Base-by-base conservation (phyloP, 2,888 invertebrate genomes). In the Xestia xanthographa region DNA sequence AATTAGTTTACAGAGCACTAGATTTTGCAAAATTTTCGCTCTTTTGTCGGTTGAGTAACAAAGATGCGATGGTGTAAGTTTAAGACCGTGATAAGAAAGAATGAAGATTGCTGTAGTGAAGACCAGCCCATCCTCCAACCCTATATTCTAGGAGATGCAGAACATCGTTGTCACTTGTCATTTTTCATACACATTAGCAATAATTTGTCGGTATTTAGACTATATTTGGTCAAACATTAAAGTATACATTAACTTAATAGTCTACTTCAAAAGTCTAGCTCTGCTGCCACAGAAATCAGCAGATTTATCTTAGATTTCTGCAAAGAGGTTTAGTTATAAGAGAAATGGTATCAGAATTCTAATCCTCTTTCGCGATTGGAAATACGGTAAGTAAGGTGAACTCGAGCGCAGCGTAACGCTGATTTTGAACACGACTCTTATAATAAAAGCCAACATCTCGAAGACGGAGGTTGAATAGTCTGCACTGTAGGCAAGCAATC, bases 321-420 rank as follows among this genome's bases (percentile, higher is more conserved):
- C 43, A 71, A 80, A 80, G 63, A 74, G 48, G 72, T 66, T 74
- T 60, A 63, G 72, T 63, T 79, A 70, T 72, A 85, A 80, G 75
- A 84, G 80, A 75, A 83, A 80, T 75, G 68, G 74, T 75, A 72
- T 73, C 73, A 80, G 58, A 85, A 76, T 84, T 84, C 80, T 85
- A 75, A 85, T 78, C 81, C 72, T 14, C 66, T 76, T 71, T 66
- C 43, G 72, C 53, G 72, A 84, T 77, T 74, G 74, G 74, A 76
- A 72, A 80, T 79, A 76, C 74, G 69, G 34, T 66, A 82, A 60
- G 83, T 77, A 77, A 86, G 87, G 71, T 75, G 72, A 85, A 74
- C 53, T 63, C 48, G 45, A 66, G 69, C 60, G 56, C 67, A 68
- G 78, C 69, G 80, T 72, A 74, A 68, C 75, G 67, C 75, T 72